Conservation (phyloP, 1,140 invertebrate genomes). For the Microplitis demolitor region DNA sequence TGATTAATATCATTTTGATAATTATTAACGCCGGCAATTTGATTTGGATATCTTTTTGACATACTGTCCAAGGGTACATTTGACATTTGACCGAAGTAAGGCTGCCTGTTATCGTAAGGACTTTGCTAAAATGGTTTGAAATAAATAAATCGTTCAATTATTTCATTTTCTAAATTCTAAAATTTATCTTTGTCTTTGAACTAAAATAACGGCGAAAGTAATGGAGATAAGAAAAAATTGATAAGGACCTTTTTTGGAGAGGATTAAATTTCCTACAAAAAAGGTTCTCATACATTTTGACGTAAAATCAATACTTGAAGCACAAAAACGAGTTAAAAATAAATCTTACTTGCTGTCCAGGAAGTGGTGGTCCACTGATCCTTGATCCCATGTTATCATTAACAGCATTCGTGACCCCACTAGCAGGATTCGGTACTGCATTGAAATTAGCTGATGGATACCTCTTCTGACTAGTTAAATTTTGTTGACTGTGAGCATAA, state of each 20-base stretch:
- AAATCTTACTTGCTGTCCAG: conserved; percentile 37
- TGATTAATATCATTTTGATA: conserved; percentile 57
- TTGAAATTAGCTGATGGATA: conserved; percentile 37
- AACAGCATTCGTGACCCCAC: conserved; percentile 32
- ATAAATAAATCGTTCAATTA: conserved; percentile 5
- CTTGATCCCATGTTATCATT: conserved; percentile 10
- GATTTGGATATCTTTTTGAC: conserved; percentile 50
- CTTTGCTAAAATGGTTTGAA: not conserved
- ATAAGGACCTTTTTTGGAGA: too few relatives aligned
- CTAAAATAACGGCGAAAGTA: too few relatives aligned
- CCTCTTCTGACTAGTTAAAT: conserved; percentile 46
- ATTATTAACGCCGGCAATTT: not conserved
- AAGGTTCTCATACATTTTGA: too few relatives aligned
- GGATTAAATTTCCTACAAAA: too few relatives aligned
- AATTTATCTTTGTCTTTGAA: too few relatives aligned
- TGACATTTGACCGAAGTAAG: conserved; percentile 50
- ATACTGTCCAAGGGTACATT: conserved; percentile 56
- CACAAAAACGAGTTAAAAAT: conserved; percentile 10
- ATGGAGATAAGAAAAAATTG: too few relatives aligned
- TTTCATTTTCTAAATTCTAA: not conserved
- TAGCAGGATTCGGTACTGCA: conserved; percentile 29
- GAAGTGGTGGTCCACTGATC: conserved; percentile 31
- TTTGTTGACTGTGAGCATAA: conserved; percentile 37
- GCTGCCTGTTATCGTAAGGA: conserved; percentile 37
- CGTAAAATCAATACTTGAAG: not conserved